phyloP scores from a whole-genome alignment of 2,113 vertebrate genomes.

The Noctilio leporinus region DNA sequence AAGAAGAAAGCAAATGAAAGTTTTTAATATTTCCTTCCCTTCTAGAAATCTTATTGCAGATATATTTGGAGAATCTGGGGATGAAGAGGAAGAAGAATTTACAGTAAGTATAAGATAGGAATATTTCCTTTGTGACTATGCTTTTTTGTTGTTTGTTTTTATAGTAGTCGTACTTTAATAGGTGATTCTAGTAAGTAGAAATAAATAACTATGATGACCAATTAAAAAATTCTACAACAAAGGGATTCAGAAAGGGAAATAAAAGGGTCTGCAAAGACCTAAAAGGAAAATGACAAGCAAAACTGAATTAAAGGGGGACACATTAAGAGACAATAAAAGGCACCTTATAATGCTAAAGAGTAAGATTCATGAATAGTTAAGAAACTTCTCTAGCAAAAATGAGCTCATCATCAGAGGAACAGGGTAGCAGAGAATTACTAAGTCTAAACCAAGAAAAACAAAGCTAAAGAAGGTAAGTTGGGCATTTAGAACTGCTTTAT shows the following conservation, averaged over 20 bases:
- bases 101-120: slow-evolving; percentile 83
- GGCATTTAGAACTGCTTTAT: background rate
- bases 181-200: background rate
- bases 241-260: background rate
- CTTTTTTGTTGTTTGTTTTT: background rate
- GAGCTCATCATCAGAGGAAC: background rate
- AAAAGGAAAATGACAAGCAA: background rate
- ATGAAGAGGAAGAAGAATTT: slow-evolving; percentile 98
- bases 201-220: background rate
- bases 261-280: background rate
- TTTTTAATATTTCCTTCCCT: slow-evolving; percentile 33
- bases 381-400: background rate
- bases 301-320: background rate
- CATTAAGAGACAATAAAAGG: background rate
- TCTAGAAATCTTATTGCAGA: slow-evolving; percentile 97
- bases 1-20: slow-evolving; percentile 2
- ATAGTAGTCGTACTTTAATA: background rate
- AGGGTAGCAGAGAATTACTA: background rate
- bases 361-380: background rate
- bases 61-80: slow-evolving; percentile 98
- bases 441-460: background rate
- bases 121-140: background rate
- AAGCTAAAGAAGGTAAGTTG: background rate
- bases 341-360: background rate
- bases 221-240: background rate